phyloP scores from a whole-genome alignment of 2,888 invertebrate species.

The Noctua pronuba region DNA sequence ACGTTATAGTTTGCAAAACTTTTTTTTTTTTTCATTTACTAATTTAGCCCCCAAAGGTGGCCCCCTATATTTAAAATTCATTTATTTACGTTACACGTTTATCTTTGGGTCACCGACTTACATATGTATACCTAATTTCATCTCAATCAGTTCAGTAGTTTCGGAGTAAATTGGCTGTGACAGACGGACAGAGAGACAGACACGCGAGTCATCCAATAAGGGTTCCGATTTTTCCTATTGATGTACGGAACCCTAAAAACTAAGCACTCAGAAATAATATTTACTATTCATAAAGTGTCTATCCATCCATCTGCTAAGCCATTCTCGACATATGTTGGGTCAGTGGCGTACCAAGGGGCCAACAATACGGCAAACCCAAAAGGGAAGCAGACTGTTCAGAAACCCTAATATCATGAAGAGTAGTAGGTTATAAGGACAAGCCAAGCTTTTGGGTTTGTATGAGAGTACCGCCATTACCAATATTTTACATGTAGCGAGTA shows the following conservation, averaged over 20 bases:
- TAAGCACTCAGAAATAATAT: constrained; percentile 68
- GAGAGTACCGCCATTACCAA: background rate
- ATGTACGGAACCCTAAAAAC: constrained; percentile 58
- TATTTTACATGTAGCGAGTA: background rate
- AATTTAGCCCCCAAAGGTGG: too few species aligned
- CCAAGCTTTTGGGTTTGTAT: background rate
- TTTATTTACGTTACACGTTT: too few species aligned
- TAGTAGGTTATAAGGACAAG: background rate
- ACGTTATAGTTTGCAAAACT: too few species aligned
- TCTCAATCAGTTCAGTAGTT: too few species aligned
- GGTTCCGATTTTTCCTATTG: too few species aligned
- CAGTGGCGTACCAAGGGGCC: background rate
- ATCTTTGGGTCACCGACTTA: too few species aligned
- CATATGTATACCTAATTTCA: too few species aligned
- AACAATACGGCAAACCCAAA: background rate
- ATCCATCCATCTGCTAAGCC: background rate
- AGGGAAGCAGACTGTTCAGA: background rate
- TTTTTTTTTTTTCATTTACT: too few species aligned
- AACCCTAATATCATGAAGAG: background rate
- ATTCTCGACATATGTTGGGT: background rate
- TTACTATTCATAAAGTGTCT: constrained; percentile 70
- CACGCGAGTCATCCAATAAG: too few species aligned
- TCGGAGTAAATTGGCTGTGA: too few species aligned
- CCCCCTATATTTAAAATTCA: too few species aligned
- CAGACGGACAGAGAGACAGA: too few species aligned